Base-by-base conservation (phyloP, 2,113 vertebrate genomes). In the Zootoca vivipara region DNA sequence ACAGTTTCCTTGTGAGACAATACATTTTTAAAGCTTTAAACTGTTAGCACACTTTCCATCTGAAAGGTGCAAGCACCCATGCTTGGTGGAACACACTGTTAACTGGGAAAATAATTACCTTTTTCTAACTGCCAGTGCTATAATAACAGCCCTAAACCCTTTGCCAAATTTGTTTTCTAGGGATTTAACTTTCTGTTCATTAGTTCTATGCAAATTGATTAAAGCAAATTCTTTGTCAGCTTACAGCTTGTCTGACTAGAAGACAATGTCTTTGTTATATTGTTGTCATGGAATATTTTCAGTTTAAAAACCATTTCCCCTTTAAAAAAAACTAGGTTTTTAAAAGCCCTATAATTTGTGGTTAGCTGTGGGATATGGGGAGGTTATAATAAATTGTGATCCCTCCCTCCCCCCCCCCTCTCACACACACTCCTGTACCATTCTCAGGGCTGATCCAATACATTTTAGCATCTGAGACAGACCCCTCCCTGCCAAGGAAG, bases 111-210 rank as follows among this genome's bases (percentile, higher is more conserved):
- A 82, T 75, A 82, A 82, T 46, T 46, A 52, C 22, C 12, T 22
- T 64, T n/a, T 80, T 20, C 24, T 52, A 35, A 80, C 42, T 80
- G 15, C 62, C n/a, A 70, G 58, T 69, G 62, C 40, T 78, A 52
- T 69, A 83, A 83, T 52, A 33, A 78, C 42, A 52, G 24, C 72
- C 82, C 52, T 83, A 70, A 83, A 70, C 33, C 28, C 22, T 20
- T 77, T 88, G 62, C 58, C 40, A 88, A 46, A 46, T 87, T 46
- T 58, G 38, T 88, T 88, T 88, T 82, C 40, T 42, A 79, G 56
- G 70, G 79, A 88, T n/a, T 82, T 88, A 83, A 82, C 6, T 88
- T 15, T 72, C 38, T 87, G n/a, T 82, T 82, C 79, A 82, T 79
- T 73, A 74, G 79, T 46, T 82, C 73, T 75, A 75, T 65, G 72